phyloP scores from a whole-genome alignment of 2,888 invertebrate species.

The Trachelus iudaicus region DNA sequence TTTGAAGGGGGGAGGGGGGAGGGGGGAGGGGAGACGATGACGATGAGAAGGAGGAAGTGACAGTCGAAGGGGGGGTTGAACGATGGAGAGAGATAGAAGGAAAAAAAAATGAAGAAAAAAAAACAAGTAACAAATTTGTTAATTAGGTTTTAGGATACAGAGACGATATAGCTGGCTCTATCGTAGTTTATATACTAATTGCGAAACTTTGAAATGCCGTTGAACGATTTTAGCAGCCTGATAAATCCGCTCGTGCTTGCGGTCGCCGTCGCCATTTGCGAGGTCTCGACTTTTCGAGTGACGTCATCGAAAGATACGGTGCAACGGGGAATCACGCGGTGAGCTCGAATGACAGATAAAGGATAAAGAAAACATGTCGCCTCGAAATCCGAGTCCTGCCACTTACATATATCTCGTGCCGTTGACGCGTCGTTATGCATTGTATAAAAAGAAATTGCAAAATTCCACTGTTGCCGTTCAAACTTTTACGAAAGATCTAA shows the following conservation, averaged over 20 bases:
- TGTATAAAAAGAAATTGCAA: not conserved
- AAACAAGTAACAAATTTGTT: constrained; percentile 42
- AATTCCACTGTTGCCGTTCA: not conserved
- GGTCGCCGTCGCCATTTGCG: not conserved
- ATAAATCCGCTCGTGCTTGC: not conserved
- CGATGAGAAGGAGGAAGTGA: no score
- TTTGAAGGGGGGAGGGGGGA: no score
- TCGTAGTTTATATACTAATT: constrained; percentile 51
- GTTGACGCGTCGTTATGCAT: not conserved
- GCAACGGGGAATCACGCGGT: not conserved
- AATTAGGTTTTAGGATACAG: constrained; percentile 53
- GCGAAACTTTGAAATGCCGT: constrained; percentile 36
- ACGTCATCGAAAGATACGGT: not conserved
- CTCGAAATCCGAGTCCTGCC: not conserved
- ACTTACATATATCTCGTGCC: not conserved
- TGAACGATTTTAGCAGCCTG: not conserved
- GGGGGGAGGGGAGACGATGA: no score
- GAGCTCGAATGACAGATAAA: not conserved
- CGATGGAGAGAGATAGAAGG: not conserved
- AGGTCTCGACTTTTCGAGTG: not conserved
- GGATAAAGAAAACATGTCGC: not conserved
- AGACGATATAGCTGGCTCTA: constrained; percentile 61
- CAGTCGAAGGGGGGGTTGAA: no score
- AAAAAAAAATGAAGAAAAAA: not conserved
- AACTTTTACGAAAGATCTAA: not conserved